phyloP scores from a whole-genome alignment of 2,113 vertebrate species.

The Lepidothrix coronata region DNA sequence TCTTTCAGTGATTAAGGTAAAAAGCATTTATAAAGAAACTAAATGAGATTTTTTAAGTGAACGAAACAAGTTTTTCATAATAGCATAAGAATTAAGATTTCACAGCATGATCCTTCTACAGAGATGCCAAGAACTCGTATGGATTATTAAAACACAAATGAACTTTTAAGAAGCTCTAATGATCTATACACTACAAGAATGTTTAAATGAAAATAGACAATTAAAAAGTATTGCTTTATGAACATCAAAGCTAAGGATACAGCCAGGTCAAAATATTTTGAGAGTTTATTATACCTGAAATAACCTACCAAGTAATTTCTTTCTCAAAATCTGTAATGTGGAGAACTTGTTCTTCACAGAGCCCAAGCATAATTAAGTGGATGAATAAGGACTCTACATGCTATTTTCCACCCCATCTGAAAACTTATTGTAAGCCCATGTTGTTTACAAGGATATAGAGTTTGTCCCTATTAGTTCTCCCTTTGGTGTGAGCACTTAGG shows the following conservation, averaged over 20 bases:
- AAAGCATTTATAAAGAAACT: not conserved
- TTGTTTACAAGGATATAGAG: not conserved
- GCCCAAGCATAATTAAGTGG: not conserved
- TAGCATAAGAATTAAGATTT: conserved; percentile 38
- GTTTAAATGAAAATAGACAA: conserved; percentile 12
- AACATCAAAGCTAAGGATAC: not conserved
- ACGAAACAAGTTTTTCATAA: not conserved
- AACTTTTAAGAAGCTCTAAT: conserved; percentile 11
- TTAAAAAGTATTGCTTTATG: not conserved
- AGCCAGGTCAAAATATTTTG: not conserved
- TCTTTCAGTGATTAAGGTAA: conserved; percentile 31
- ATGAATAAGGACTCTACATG: not conserved
- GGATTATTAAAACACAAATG: conserved; percentile 48
- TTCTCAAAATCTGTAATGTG: not conserved
- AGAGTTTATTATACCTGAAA: not conserved
- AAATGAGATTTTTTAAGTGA: conserved; percentile 24
- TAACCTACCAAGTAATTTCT: not conserved
- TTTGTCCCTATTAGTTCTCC: not conserved
- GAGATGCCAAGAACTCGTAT: not conserved
- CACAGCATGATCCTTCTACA: conserved; percentile 13
- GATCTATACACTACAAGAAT: not conserved
- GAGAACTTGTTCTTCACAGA: not conserved
- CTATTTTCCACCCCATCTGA: not conserved
- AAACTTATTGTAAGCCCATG: rapidly evolving
- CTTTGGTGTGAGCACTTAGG: not conserved